Base-by-base conservation (phyloP, 64 coral and sea anemone genomes). In the Montipora foliosa region DNA sequence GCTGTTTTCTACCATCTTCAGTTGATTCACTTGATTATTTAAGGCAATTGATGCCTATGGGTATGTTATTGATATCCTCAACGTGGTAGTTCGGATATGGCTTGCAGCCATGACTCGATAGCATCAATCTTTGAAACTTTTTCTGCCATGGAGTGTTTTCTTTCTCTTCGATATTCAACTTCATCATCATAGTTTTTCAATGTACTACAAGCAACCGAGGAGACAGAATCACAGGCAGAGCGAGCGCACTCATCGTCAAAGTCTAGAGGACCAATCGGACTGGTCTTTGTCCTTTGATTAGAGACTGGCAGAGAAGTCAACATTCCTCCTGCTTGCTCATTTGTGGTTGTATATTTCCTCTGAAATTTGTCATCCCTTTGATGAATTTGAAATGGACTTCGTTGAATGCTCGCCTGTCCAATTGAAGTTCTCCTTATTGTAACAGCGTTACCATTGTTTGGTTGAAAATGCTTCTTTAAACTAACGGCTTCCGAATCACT, bases 141-240 rank as follows among this genome's bases (percentile, higher is more conserved):
- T 3, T 37, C 24, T 20, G 55, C 4, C 6, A 82, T 4, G 10
- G 4, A 1, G 8, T 4, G 2, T 82, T 37, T 82, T 25, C 10
- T 82, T 61, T 60, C 25, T 10, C 8, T 44, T 20, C 57, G 8
- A 37, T 17, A 10, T 61, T 82, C 25, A 71, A 5, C 21, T 24
- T 71, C 68, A 6, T 5, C 79, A 44, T 82, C 22, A 61, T 8
- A 1, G 11, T 61, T 61, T 5, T 50, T 62, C 12, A 82, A 82
- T 53, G 22, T 60, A 16, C 79, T 82, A 25, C 20, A 82, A 82
- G 25, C 25, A 11, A 82, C 44, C 19, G 79, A 82, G 6, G 79
- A 82, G 61, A 82, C 53, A 82, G 79, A 60, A 14, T 82, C 79
- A 53, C 79, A 82, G 25, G 13, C 60, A 8, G 79, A 82, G 8